Conservation (phyloP, 2,113 vertebrate species). For the Neolamprologus cancellatus region DNA sequence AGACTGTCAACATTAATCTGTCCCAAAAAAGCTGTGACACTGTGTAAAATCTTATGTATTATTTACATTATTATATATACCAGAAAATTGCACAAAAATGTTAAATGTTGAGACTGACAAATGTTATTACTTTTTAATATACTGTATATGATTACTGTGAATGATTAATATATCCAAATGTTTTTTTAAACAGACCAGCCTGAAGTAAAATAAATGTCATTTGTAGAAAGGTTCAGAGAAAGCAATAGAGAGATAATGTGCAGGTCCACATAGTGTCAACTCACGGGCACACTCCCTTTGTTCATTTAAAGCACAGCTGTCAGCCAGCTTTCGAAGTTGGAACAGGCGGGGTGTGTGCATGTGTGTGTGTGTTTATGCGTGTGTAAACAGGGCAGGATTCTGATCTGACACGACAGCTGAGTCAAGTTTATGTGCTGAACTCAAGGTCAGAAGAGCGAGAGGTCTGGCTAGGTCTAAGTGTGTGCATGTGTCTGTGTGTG, state of each 20-base stretch:
- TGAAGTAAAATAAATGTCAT: not conserved
- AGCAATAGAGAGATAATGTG: slow-evolving; percentile 46
- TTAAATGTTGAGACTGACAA: not conserved
- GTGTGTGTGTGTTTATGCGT: slow-evolving; percentile 17
- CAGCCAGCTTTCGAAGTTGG: slow-evolving; percentile 54
- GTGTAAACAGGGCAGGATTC: slow-evolving; percentile 31
- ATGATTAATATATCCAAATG: not conserved
- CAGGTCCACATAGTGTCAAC: slow-evolving; percentile 44
- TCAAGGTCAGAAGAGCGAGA: slow-evolving; percentile 65
- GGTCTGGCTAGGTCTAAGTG: slow-evolving; percentile 11
- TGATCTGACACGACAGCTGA: slow-evolving; percentile 68
- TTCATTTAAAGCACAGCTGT: slow-evolving; percentile 69
- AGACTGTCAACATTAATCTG: not conserved
- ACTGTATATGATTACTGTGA: not conserved
- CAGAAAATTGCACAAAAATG: not conserved
- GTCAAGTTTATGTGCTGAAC: slow-evolving; percentile 66
- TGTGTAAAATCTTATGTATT: not conserved
- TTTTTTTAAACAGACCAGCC: not conserved
- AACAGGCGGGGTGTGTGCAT: slow-evolving; percentile 52
- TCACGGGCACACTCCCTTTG: slow-evolving; percentile 63
- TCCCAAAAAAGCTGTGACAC: not conserved
- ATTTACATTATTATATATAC: not conserved
- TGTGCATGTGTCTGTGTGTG: slow-evolving; percentile 3
- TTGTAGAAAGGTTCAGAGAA: not conserved
- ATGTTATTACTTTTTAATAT: not conserved